A percentile compares a stretch with the other conserved stretches of the same genome.
These are phyloP conservation scores for Ammodramus savannarum DNA, from an alignment of 2,113 vertebrate genomes.

Conservation along the genomic window DNA sequence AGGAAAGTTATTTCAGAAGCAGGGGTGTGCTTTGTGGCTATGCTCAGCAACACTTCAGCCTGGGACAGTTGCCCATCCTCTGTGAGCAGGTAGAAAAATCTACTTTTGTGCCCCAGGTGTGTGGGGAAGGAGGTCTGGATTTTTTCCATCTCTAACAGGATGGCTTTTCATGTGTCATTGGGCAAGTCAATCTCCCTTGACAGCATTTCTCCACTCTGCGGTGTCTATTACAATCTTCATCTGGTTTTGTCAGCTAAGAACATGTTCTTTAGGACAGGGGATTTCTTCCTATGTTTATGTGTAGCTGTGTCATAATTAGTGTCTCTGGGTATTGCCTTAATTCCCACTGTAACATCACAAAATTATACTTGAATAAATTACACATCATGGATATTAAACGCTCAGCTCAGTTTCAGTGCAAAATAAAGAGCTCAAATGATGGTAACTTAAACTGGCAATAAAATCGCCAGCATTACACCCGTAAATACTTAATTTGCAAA, in stretches of 20 bases:
- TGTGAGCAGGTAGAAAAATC: background rate
- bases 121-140: background rate
- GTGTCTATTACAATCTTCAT: background rate
- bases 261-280: background rate
- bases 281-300: background rate
- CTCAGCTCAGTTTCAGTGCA: conserved; percentile 32
- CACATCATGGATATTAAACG: conserved; percentile 33
- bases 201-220: background rate
- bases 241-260: background rate
- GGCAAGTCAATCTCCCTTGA: background rate
- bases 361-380: conserved; percentile 49
- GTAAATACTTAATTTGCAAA: conserved; percentile 68
- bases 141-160: background rate
- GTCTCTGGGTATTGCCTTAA: background rate
- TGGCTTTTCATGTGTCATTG: background rate
- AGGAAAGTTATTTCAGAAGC: background rate
- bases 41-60: background rate
- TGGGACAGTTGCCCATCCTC: background rate
- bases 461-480: conserved; percentile 25
- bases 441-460: conserved; percentile 61
- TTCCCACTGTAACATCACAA: conserved; percentile 11
- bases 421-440: conserved; percentile 37
- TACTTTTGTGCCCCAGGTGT: background rate
- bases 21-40: background rate
- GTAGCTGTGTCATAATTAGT: background rate